These are phyloP conservation scores for Colinus virginianus DNA, from an alignment of 2,113 vertebrate genomes.

Conservation along the genomic window DNA sequence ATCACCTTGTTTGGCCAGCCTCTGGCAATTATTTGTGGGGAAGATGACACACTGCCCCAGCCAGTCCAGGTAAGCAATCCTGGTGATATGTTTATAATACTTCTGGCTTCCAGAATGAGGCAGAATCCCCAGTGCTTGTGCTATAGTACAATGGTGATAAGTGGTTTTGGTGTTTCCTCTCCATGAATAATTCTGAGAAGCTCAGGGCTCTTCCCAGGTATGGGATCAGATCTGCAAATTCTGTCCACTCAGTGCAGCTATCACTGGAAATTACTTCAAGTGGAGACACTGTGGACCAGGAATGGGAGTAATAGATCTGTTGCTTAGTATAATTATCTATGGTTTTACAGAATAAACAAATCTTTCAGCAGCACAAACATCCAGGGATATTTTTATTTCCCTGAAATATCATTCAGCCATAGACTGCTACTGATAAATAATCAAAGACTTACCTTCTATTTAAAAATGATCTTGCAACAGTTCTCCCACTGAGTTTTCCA, in stretches of 20 bases:
- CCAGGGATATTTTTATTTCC: neutral
- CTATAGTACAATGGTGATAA: neutral
- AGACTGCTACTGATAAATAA: neutral
- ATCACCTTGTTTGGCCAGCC: conserved; percentile 86
- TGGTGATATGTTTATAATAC: accelerated
- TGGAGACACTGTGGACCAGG: neutral
- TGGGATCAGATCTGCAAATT: neutral
- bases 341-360: neutral
- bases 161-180: neutral
- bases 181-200: neutral
- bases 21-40: conserved; percentile 82
- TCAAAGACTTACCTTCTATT: neutral
- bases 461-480: neutral
- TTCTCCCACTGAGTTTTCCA: neutral
- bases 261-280: neutral
- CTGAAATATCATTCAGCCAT: neutral
- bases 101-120: neutral
- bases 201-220: neutral
- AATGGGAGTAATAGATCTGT: neutral
- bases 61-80: conserved; percentile 82
- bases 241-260: neutral
- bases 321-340: neutral
- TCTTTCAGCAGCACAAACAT: neutral
- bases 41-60: conserved; percentile 83
- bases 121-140: neutral